phyloP scores from a whole-genome alignment of 92 coral and sea anemone genomes.

The Parazoanthus swiftii region DNA sequence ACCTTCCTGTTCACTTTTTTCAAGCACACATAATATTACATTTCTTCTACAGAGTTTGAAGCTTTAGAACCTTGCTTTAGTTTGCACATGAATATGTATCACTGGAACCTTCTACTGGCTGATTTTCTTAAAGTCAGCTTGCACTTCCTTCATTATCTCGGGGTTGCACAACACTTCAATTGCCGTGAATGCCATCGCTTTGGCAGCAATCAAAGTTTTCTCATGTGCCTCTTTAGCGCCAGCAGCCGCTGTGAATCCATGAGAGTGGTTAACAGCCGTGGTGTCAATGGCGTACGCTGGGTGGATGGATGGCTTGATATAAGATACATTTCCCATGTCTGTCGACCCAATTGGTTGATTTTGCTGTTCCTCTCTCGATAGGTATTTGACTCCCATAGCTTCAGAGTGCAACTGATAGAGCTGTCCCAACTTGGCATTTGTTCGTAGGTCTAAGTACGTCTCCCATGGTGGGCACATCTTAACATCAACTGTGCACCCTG shows the following conservation, averaged over 20 bases:
- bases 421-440: conserved; percentile 72
- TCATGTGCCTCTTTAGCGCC: conserved; percentile 73
- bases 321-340: conserved; percentile 99
- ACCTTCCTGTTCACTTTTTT: too few relatives aligned
- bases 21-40: too few relatives aligned
- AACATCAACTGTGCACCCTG: conserved; percentile 91
- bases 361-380: conserved; percentile 70
- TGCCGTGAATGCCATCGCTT: conserved; percentile 86
- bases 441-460: conserved; percentile 63
- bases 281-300: conserved; percentile 83
- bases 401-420: conserved; percentile 84
- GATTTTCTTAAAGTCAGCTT: conserved; percentile 64
- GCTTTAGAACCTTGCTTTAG: not conserved
- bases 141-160: conserved; percentile 66
- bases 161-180: conserved; percentile 79
- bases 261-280: conserved; percentile 71
- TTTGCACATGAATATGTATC: not conserved
- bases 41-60: too few relatives aligned
- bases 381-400: conserved; percentile 64
- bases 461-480: conserved; percentile 56
- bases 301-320: conserved; percentile 91
- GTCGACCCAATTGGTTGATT: conserved; percentile 77
- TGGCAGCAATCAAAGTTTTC: conserved; percentile 72
- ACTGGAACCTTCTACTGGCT: not conserved
- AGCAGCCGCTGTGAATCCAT: conserved; percentile 74